Percentiles rank a stretch among this genome's conserved stretches.
Conservation (phyloP, 2,888 invertebrate species). For the Aphrophora alni region DNA sequence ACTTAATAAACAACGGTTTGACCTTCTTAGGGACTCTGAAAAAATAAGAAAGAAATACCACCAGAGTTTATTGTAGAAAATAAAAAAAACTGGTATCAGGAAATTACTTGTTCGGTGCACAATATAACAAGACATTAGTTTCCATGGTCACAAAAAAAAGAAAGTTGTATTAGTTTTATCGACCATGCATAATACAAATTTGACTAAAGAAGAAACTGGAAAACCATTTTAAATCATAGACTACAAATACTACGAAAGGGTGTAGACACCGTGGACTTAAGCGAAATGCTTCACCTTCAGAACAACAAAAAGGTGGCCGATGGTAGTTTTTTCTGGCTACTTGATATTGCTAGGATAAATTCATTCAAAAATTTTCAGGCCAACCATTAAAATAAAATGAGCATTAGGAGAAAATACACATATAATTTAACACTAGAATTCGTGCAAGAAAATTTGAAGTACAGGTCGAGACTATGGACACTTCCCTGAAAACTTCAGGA, state of each 20-base stretch:
- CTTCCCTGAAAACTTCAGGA: background rate
- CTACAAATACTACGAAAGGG: conserved; percentile 44
- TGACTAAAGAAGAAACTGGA: conserved; percentile 38
- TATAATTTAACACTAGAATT: background rate
- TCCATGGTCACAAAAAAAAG: conserved; percentile 52
- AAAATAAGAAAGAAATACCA: conserved; percentile 47
- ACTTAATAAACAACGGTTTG: conserved; percentile 46
- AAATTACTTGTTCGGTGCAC: conserved; percentile 16
- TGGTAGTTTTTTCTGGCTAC: conserved; percentile 45
- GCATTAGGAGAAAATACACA: background rate
- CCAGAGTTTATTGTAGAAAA: conserved; percentile 41
- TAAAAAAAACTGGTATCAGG: conserved; percentile 19
- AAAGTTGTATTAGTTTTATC: too few species aligned
- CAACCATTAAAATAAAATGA: background rate
- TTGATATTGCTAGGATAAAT: conserved; percentile 52
- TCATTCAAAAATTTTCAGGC: background rate
- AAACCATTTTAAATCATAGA: conserved; percentile 45
- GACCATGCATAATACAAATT: conserved; percentile 43
- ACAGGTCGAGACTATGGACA: background rate
- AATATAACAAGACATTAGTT: conserved; percentile 41
- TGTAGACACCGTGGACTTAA: conserved; percentile 44
- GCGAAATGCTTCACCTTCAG: conserved; percentile 44
- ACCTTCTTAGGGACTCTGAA: conserved; percentile 47
- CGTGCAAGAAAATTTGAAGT: conserved; percentile 10
- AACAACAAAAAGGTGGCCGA: conserved; percentile 52